Conservation (phyloP, 2,113 vertebrate genomes). For the Apodemus speciosus region DNA sequence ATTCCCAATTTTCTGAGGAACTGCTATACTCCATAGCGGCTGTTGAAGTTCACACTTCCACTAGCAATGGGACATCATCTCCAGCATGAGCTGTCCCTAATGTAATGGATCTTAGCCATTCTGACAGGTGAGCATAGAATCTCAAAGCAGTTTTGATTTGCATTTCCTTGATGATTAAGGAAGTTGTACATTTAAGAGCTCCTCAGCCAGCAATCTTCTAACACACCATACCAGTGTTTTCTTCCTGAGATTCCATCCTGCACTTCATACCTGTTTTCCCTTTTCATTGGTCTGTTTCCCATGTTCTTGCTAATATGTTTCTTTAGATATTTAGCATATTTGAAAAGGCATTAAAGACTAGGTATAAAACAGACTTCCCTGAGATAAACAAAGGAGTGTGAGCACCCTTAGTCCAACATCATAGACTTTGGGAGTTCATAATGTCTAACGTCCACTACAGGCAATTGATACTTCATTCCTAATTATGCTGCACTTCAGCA, state of each 20-base stretch:
- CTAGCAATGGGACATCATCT: neutral
- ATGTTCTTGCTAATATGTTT: neutral
- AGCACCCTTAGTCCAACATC: neutral
- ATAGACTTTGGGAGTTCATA: no score
- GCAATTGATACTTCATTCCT: neutral
- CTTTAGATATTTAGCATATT: neutral
- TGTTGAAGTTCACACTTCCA: neutral
- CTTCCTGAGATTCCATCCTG: neutral
- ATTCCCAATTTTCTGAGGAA: neutral
- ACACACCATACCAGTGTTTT: neutral
- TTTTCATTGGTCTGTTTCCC: neutral
- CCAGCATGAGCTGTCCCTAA: neutral
- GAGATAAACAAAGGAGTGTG: neutral
- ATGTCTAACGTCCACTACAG: accelerated
- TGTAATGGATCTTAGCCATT: neutral
- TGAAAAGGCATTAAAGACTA: neutral
- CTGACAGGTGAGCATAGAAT: neutral
- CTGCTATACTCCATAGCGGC: neutral
- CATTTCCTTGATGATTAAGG: neutral
- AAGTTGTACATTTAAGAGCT: neutral
- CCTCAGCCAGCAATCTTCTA: neutral
- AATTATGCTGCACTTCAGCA: neutral
- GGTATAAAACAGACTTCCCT: neutral
- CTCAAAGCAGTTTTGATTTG: neutral
- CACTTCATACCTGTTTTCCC: neutral